These are phyloP conservation scores for Crossocerus cetratus DNA, from an alignment of 2,888 invertebrate genomes.

Conservation along the genomic window DNA sequence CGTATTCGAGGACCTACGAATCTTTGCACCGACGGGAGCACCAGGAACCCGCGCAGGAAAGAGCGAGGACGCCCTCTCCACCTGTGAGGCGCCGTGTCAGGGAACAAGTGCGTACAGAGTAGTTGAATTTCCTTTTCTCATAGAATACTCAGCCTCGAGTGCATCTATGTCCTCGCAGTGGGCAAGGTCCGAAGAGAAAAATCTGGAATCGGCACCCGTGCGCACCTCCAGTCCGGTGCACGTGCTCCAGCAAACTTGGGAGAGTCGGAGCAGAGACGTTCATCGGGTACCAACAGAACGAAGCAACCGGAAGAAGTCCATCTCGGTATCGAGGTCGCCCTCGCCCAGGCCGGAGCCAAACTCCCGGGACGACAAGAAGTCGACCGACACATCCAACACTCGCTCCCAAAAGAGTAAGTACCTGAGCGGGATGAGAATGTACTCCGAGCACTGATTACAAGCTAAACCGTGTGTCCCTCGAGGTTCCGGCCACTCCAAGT, in stretches of 20 bases:
- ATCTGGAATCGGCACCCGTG: conserved; percentile 45
- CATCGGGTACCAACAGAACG: conserved; percentile 43
- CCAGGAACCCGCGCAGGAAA: conserved; percentile 46
- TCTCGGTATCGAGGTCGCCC: conserved; percentile 61
- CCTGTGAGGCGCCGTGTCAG: conserved; percentile 67
- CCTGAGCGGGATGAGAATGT: not conserved
- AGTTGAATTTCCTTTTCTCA: not conserved
- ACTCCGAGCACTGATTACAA: not conserved
- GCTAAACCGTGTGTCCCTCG: not conserved
- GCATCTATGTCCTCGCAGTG: conserved; percentile 38
- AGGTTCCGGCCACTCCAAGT: conserved; percentile 68
- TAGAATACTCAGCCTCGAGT: not conserved
- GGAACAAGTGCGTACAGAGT: conserved; percentile 64
- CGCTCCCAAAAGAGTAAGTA: conserved; percentile 58
- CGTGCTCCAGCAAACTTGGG: conserved; percentile 73
- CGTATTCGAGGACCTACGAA: conserved; percentile 63
- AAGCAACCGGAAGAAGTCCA: conserved; percentile 38
- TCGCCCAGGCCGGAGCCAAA: conserved; percentile 56
- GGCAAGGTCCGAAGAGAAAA: conserved; percentile 61
- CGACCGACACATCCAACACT: conserved; percentile 26
- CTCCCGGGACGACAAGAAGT: conserved; percentile 38
- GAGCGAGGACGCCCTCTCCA: conserved; percentile 68
- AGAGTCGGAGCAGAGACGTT: conserved; percentile 66
- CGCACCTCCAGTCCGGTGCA: conserved; percentile 68
- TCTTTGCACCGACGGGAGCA: conserved; percentile 55